Evolutionary conservation across 64 coral and sea anemone genomes (phyloP), one percentile per base, ranked within the genome.

Genomic region (Pachyseris speciosa): DNA sequence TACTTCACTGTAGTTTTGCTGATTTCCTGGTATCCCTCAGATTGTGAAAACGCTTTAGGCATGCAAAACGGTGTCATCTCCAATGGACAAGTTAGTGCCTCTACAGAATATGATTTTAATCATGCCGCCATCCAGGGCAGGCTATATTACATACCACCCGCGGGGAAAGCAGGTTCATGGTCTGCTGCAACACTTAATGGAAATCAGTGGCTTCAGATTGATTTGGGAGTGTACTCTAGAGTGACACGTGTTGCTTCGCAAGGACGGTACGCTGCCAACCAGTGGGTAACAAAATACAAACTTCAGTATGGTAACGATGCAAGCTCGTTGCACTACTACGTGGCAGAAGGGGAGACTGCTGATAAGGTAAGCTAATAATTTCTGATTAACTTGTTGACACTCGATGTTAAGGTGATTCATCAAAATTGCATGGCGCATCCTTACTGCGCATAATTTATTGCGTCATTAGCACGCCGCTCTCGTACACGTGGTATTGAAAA

Each of bases 261-360:
- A 57, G 75, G 75, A 37, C 32, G 75, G 51, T 25, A 48, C n/a
- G 45, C n/a, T 51, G 0, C 4, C 4, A 5, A 11, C 20, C 77
- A 81, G 36, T 81, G 77, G 77, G 77, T 81, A 5, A 61, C 52
- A 5, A 81, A 61, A 25, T 81, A 81, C 52, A 81, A 61, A 9
- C 1, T 81, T 7, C 77, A 63, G 36, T 81, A 61, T 53, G 27
- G 77, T 61, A 22, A 39, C 11, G 51, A 81, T 60, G 77, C 52
- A 61, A 27, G 1, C 0, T 61, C 32, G 36, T 81, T 81, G 0
- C 2, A 25, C 33, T 81, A 81, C 77, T 63, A 50, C 11, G 28
- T 30, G 1, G 73, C 27, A 51, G 43, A 7, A 31, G 42, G 42
- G 16, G 2, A 71, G 15, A 22, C 26, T 19, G 33, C 30, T 36